Conservation (phyloP, 2,888 invertebrate genomes). For the Lissocephala sabroskyi region DNA sequence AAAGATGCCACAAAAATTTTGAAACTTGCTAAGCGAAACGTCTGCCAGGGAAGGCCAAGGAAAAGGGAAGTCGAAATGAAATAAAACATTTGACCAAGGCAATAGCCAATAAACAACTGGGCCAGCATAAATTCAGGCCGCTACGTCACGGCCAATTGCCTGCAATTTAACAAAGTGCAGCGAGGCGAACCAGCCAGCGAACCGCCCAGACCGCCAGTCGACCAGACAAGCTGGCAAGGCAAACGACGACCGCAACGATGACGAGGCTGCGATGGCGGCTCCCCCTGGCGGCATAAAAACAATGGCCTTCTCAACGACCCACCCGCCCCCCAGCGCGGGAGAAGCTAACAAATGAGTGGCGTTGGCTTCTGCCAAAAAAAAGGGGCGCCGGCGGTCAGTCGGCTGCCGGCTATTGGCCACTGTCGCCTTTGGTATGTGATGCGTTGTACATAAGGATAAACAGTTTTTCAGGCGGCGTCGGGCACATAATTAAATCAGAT, state of each 20-base stretch:
- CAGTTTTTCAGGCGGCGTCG: too few relatives aligned
- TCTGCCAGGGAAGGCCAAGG: not conserved
- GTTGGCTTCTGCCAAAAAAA: slow-evolving; percentile 13
- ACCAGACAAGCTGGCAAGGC: not conserved
- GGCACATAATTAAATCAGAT: slow-evolving; percentile 67
- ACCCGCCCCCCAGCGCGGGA: too few relatives aligned
- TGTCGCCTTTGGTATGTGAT: not conserved
- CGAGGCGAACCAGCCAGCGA: slow-evolving; percentile 26
- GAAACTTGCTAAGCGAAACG: slow-evolving; percentile 25
- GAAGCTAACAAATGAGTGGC: slow-evolving; percentile 24
- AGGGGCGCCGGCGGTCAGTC: too few relatives aligned
- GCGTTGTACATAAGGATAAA: not conserved
- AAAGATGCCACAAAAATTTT: not conserved
- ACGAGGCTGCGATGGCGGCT: not conserved
- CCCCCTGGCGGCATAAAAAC: slow-evolving; percentile 12
- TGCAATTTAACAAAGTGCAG: slow-evolving; percentile 69
- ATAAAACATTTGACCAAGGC: slow-evolving; percentile 6
- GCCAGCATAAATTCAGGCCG: slow-evolving; percentile 55
- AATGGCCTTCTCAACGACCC: slow-evolving; percentile 6
- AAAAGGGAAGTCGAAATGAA: too few relatives aligned
- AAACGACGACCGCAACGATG: not conserved
- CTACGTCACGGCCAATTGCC: slow-evolving; percentile 59
- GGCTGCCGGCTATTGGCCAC: too few relatives aligned
- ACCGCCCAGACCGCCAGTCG: not conserved
- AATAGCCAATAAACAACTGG: slow-evolving; percentile 58